These are phyloP conservation scores for Cyclargus thomasi DNA, from an alignment of 1,140 invertebrate genomes.

Conservation along the genomic window DNA sequence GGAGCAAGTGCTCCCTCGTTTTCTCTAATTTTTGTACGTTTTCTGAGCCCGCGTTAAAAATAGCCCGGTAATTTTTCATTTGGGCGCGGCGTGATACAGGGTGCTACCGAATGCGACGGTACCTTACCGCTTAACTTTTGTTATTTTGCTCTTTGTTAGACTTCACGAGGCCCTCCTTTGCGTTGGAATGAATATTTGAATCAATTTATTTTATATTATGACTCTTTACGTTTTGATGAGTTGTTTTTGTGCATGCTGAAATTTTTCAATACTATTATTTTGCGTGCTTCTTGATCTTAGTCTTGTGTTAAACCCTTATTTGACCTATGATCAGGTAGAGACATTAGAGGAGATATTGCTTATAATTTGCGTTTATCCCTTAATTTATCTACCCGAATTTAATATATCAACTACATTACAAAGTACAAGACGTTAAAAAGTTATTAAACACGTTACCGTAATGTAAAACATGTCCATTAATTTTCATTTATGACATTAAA, in stretches of 20 bases:
- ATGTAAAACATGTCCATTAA: slow-evolving; percentile 3
- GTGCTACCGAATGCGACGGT: slow-evolving; percentile 61
- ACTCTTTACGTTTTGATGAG: background rate
- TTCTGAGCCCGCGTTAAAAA: slow-evolving; percentile 68
- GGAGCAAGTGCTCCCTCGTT: slow-evolving; percentile 68
- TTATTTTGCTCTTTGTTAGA: slow-evolving; percentile 39
- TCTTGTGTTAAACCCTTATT: background rate
- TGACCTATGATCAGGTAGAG: background rate
- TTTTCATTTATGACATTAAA: slow-evolving; percentile 1
- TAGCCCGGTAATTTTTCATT: slow-evolving; percentile 72
- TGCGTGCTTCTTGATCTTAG: background rate
- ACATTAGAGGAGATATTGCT: too few relatives aligned
- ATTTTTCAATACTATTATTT: background rate
- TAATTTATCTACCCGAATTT: background rate
- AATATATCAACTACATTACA: background rate
- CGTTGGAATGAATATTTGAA: slow-evolving; percentile 32
- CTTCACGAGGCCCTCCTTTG: slow-evolving; percentile 46
- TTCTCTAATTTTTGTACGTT: slow-evolving; percentile 74
- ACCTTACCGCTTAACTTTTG: slow-evolving; percentile 55
- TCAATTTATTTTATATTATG: slow-evolving; percentile 29
- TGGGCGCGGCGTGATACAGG: slow-evolving; percentile 68
- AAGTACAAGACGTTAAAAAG: slow-evolving; percentile 1
- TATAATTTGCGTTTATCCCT: too few relatives aligned
- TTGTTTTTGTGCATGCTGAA: background rate
- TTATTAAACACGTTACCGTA: background rate